Base-by-base conservation (phyloP, 2,797 vertebrate genomes). In the Coendou prehensilis region DNA sequence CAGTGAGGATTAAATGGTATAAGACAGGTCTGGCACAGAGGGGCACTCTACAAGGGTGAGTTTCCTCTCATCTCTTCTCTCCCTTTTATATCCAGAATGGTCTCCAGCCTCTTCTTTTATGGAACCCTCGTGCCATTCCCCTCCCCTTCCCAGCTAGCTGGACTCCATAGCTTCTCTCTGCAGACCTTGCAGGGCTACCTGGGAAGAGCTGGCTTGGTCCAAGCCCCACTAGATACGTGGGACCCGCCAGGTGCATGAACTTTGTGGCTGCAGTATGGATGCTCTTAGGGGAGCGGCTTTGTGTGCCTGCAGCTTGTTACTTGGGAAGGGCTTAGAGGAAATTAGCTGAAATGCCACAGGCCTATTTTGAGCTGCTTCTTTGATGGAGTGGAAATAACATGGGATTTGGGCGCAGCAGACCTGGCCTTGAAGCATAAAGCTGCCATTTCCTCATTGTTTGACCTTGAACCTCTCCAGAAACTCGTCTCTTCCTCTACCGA, bases 301-400 rank as follows among this genome's bases (percentile, higher is more conserved):
- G 93, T 91, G 76, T 59, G 84, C 47, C 78, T 6, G 41, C 8
- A 1, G 87, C 94, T 93, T 80, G 97, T 56, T 93, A 85, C 97
- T 93, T 89, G 84, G 95, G 78, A 95, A 97, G 59, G 92, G 92
- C 97, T 97, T 97, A 97, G 90, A 97, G 95, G 96, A 98, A 98
- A 98, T 98, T 97, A 97, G 95, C 96, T 23, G 95, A 98, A 97
- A 97, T 97, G 97, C 97, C 97, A 97, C 82, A 28, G 93, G 93
- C 96, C 97, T 97, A 97, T 98, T 98, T 98, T 97, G 96, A 97
- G 97, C 92, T 41, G 85, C 90, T 89, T 86, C 90, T 97, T 97
- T 95, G 96, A 96, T 96, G 90, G 91, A 97, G 96, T 97, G 90
- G 95, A 97, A 96, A 96, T 94, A 93, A 96, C 90, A 81, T 87